Evolutionary conservation across 2,888 invertebrate species (phyloP).

Genomic region (Drosophila nr. perissopoda): DNA sequence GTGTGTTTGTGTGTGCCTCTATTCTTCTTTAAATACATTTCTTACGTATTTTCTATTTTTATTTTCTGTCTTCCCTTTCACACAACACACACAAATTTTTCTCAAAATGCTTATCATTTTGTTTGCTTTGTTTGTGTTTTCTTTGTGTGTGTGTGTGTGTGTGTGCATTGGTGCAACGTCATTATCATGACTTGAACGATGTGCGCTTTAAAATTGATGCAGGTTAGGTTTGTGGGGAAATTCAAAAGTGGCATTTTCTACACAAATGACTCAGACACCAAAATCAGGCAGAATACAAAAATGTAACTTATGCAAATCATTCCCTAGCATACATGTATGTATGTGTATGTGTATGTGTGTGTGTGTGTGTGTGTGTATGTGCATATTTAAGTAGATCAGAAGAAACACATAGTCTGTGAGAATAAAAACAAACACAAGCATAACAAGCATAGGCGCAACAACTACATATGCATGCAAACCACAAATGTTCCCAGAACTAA

Average conservation of each 20-base stretch:
- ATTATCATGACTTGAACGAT: constrained; percentile 32
- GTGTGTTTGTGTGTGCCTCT: not conserved
- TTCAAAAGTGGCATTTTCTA: constrained; percentile 13
- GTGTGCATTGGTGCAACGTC: constrained; percentile 38
- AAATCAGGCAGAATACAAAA: not conserved
- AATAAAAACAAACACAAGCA: constrained; percentile 17
- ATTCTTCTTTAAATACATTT: constrained; percentile 29
- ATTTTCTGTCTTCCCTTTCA: constrained; percentile 21
- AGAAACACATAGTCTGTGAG: constrained; percentile 1
- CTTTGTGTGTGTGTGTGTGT: constrained; percentile 13
- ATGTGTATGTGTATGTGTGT: not conserved
- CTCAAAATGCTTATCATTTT: constrained; percentile 50
- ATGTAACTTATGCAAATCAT: constrained; percentile 10
- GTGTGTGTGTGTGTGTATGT: not conserved
- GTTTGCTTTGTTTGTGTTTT: constrained; percentile 13
- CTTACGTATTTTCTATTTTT: constrained; percentile 45
- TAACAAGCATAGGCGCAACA: constrained; percentile 2
- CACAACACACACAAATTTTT: constrained; percentile 5
- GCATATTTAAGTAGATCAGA: constrained; percentile 22
- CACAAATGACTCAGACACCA: constrained; percentile 18
- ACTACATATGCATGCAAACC: constrained; percentile 1
- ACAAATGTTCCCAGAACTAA: constrained; percentile 27
- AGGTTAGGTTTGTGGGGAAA: constrained; percentile 61
- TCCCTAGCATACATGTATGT: not conserved
- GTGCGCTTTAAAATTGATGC: constrained; percentile 62